Conservation (phyloP, 2,888 invertebrate species). For the Pecten maximus region DNA sequence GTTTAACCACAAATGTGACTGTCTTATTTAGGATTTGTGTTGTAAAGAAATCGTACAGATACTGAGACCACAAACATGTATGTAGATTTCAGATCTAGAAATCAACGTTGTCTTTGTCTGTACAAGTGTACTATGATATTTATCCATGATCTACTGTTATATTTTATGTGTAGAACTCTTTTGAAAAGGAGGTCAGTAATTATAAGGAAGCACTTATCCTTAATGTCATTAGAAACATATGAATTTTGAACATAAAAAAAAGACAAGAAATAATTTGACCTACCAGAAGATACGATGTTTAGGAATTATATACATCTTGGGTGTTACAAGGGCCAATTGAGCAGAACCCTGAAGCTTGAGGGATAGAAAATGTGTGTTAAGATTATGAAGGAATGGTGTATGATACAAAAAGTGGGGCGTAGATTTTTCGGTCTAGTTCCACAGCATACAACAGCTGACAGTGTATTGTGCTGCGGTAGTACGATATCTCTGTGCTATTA, state of each 20-base stretch:
- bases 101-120: not conserved
- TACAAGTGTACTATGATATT: not conserved
- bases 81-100: not conserved
- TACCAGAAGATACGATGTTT: no score
- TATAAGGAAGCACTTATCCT: not conserved
- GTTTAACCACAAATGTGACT: not conserved
- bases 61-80: not conserved
- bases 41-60: not conserved
- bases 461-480: not conserved
- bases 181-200: not conserved
- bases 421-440: slow-evolving; percentile 30
- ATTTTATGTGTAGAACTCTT: not conserved
- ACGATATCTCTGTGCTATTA: not conserved
- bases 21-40: not conserved
- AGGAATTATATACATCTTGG: no score
- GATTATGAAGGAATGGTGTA: not conserved
- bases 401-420: slow-evolving; percentile 28
- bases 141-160: no score
- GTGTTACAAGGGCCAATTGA: no score
- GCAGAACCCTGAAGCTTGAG: not conserved
- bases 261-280: no score
- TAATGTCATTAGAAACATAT: not conserved
- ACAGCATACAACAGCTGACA: not conserved
- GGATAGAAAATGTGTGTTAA: not conserved
- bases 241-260: not conserved